Percentiles rank a stretch among this genome's conserved stretches.
Evolutionary conservation across 1,140 invertebrate species (phyloP).

Genomic region (Branchinecta lindahli): DNA sequence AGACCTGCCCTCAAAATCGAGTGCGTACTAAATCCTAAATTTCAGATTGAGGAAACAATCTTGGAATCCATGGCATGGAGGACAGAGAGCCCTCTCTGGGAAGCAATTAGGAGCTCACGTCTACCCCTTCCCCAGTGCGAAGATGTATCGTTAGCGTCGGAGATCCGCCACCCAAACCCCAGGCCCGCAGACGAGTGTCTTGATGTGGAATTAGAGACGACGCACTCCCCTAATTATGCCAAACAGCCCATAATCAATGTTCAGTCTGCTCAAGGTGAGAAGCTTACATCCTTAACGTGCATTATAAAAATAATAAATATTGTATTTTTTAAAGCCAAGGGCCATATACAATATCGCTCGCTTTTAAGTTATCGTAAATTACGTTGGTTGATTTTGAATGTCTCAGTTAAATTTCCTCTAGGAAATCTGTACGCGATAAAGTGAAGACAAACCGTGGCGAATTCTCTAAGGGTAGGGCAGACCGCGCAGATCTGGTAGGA

Average conservation of each 20-base stretch:
- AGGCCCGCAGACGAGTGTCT: conserved; percentile 44
- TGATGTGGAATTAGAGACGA: conserved; percentile 43
- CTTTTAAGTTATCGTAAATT: no score
- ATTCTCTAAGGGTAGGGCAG: no score
- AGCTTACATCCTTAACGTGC: background rate
- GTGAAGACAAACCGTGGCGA: no score
- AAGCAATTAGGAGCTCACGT: conserved; percentile 41
- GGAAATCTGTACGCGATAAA: no score
- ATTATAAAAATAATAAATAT: no score
- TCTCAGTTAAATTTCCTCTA: no score
- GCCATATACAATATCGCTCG: no score
- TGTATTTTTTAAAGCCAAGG: no score
- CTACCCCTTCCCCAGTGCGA: conserved; percentile 45
- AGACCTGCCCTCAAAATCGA: no score
- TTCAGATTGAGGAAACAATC: conserved; percentile 82
- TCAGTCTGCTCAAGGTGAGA: conserved; percentile 14
- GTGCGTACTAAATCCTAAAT: background rate
- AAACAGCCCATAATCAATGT: conserved; percentile 22
- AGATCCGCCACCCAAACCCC: conserved; percentile 15
- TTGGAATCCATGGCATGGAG: conserved; percentile 87
- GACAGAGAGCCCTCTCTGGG: conserved; percentile 73
- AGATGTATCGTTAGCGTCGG: conserved; percentile 43
- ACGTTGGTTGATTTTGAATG: no score
- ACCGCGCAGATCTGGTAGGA: no score
- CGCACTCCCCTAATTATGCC: conserved; percentile 16